These are phyloP conservation scores for Phocoena phocoena DNA, from an alignment of 2,113 vertebrate species.

Conservation along the genomic window DNA sequence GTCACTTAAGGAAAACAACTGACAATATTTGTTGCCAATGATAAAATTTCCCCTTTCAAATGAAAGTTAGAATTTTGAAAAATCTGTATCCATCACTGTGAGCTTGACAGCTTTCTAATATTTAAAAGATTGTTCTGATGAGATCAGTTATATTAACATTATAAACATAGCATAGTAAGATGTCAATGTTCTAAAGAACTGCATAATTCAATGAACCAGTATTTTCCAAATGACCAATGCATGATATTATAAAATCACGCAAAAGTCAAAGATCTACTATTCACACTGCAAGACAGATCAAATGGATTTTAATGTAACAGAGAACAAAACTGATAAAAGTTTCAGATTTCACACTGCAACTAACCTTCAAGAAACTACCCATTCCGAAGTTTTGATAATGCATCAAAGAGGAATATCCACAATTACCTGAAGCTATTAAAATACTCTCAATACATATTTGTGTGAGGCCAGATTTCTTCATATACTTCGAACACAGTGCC, in stretches of 20 bases:
- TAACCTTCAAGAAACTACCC: neutral
- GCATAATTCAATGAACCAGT: neutral
- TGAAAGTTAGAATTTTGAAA: slow-evolving; percentile 43
- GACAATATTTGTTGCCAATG: slow-evolving; percentile 9
- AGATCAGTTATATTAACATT: neutral
- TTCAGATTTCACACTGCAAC: neutral
- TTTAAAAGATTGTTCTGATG: neutral
- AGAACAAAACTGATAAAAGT: neutral
- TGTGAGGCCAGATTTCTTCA: neutral
- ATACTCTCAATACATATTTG: neutral
- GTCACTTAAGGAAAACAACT: neutral
- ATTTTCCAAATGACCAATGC: slow-evolving; percentile 30
- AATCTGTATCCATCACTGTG: neutral
- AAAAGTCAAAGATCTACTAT: neutral
- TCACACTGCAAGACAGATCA: neutral
- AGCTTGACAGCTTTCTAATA: slow-evolving; percentile 1
- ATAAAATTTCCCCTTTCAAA: slow-evolving; percentile 53
- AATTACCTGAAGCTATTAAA: neutral
- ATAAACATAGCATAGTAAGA: neutral
- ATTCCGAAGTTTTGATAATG: neutral
- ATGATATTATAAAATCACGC: neutral
- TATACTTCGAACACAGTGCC: neutral
- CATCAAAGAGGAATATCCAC: neutral
- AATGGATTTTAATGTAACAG: neutral
- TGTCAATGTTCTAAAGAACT: neutral